These are phyloP conservation scores for Prunella fulvescens DNA, from an alignment of 2,113 vertebrate genomes.

Conservation along the genomic window DNA sequence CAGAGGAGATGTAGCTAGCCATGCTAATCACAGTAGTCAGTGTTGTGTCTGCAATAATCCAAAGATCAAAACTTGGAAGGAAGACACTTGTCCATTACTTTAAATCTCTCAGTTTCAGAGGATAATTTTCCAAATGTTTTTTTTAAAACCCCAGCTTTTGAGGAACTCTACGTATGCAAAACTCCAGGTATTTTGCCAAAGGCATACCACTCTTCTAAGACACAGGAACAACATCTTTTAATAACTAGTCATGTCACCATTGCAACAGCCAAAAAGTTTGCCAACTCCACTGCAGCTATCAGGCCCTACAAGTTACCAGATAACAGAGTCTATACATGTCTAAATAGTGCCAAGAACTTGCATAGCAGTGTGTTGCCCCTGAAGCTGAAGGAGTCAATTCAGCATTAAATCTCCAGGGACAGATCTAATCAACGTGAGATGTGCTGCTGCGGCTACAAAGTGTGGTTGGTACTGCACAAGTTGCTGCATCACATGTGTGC, in stretches of 20 bases:
- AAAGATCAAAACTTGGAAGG: background rate
- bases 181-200: background rate
- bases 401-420: background rate
- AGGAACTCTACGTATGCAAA: background rate
- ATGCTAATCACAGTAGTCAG: background rate
- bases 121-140: background rate
- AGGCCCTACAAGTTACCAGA: background rate
- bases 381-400: background rate
- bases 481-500: background rate
- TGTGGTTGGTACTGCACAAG: background rate
- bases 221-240: accelerated
- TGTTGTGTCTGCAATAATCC: background rate
- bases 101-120: background rate
- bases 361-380: background rate
- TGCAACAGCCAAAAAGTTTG: background rate
- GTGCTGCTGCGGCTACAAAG: background rate
- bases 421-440: background rate
- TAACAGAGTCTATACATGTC: background rate
- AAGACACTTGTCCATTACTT: background rate
- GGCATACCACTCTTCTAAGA: background rate
- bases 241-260: background rate
- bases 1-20: background rate
- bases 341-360: background rate
- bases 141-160: background rate
- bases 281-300: background rate